Conservation (phyloP, 2,888 invertebrate genomes). For the Deilephila porcellus region DNA sequence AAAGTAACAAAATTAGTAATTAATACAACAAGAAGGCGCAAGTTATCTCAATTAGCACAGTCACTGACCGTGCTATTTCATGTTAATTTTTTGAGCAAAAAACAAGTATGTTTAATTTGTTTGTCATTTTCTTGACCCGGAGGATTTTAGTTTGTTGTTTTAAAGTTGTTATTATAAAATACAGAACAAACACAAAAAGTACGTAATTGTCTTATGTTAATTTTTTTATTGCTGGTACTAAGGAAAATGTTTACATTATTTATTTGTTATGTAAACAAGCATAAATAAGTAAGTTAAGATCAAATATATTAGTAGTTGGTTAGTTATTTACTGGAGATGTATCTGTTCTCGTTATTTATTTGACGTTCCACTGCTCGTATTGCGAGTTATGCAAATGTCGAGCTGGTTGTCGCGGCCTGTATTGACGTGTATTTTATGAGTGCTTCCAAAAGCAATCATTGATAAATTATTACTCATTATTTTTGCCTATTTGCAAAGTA, state of each 20-base stretch:
- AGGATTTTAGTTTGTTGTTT: not conserved
- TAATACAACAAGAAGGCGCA: slow-evolving; percentile 10
- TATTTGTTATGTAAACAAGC: no score
- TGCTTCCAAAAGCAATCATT: not conserved
- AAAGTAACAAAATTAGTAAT: slow-evolving; percentile 18
- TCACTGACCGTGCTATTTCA: slow-evolving; percentile 13
- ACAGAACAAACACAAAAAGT: no score
- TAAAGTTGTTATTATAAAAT: not conserved
- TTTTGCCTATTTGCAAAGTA: no score
- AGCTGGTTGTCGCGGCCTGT: not conserved
- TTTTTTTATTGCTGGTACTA: not conserved
- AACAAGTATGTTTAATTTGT: not conserved
- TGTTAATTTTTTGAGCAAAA: slow-evolving; percentile 5
- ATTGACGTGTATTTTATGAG: not conserved
- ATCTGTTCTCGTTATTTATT: not conserved
- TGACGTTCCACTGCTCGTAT: not conserved
- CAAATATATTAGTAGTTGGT: not conserved
- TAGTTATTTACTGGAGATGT: not conserved
- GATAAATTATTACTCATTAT: no score
- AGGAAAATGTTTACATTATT: no score
- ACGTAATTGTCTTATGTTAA: no score
- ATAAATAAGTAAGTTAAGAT: no score
- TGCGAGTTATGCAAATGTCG: not conserved
- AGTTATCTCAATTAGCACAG: slow-evolving; percentile 19
- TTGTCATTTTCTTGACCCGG: slow-evolving; percentile 12